Base-by-base conservation (phyloP, 2,113 vertebrate species). In the Archilochus colubris region DNA sequence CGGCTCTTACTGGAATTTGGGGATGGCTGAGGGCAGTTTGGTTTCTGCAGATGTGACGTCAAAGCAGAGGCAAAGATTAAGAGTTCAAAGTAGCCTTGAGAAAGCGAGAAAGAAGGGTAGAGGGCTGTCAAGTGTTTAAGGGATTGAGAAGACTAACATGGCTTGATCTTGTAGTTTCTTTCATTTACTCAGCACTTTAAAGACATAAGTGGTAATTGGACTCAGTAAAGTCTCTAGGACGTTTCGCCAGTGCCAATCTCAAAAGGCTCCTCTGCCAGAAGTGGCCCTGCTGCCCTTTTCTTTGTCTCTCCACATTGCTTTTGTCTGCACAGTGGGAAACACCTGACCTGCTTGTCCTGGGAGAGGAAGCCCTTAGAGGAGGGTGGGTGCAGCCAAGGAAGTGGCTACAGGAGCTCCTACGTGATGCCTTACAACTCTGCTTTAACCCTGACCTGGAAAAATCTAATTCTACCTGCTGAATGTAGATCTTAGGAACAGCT, bases 161-260 rank as follows among this genome's bases (percentile, higher is more conserved):
- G 89, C 94, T 96, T 97, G 94, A 96, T 95, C 95, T 95, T 91
- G 64, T 81, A 88, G 85, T 86, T 83, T 94, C 95, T 96, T 94
- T 96, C 91, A 95, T 95, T 97, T 76, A 76, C 44, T 63, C 1
- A 3, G 43, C 69, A 69, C 87, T 94, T 97, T 70, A 70, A 97
- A 96, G 93, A 90, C 75, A 77, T 77, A 6, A 93, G 93, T 57
- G 40, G 93, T 96, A 96, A 96, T 88, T 97, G 93, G 94, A 88
- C 70, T 85, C 94, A 53, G 85, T 69, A 86, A 94, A 94, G 84
- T 94, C 89, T 95, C 68, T 24, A 81, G 87, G 93, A 94, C 23
- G 81, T 93, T 95, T 90, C 95, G 55, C 95, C 85, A 72, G 79
- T 83, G 73, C 73, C 85, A 83, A 14, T 86, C 85, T 94, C 55